phyloP scores from a whole-genome alignment of 2,797 vertebrate genomes.

The Scyliorhinus canicula region DNA sequence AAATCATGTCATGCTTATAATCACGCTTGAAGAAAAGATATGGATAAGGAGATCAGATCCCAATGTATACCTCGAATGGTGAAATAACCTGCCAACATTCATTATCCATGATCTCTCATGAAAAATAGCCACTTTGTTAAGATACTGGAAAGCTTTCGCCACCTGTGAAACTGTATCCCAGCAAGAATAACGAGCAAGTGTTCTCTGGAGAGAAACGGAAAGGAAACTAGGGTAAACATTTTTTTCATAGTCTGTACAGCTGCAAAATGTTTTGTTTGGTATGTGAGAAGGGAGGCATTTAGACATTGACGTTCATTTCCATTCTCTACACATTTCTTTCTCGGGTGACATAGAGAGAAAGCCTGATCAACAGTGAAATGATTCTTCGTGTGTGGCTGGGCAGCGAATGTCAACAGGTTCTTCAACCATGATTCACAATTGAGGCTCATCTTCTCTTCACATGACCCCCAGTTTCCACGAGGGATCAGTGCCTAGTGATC shows the following conservation, averaged over 20 bases:
- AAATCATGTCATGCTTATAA: neutral
- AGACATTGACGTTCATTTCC: neutral
- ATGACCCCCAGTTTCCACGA: neutral
- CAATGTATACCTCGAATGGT: neutral
- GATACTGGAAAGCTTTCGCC: neutral
- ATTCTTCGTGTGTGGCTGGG: neutral
- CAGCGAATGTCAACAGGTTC: neutral
- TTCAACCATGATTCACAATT: neutral
- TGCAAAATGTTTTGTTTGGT: slow-evolving; percentile 5
- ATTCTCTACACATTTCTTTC: neutral
- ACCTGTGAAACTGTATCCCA: neutral
- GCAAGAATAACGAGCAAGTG: neutral
- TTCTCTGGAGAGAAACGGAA: neutral
- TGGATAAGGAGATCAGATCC: neutral
- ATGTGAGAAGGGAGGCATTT: neutral
- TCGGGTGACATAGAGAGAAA: neutral
- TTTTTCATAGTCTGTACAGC: neutral
- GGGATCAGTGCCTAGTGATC: neutral
- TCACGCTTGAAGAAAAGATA: neutral
- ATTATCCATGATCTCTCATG: neutral
- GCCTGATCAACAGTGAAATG: neutral
- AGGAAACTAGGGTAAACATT: neutral
- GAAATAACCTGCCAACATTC: neutral
- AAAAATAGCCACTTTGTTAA: slow-evolving; percentile 9
- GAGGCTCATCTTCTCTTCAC: neutral